phyloP scores from a whole-genome alignment of 1,140 invertebrate species.

The Augochlora pura region DNA sequence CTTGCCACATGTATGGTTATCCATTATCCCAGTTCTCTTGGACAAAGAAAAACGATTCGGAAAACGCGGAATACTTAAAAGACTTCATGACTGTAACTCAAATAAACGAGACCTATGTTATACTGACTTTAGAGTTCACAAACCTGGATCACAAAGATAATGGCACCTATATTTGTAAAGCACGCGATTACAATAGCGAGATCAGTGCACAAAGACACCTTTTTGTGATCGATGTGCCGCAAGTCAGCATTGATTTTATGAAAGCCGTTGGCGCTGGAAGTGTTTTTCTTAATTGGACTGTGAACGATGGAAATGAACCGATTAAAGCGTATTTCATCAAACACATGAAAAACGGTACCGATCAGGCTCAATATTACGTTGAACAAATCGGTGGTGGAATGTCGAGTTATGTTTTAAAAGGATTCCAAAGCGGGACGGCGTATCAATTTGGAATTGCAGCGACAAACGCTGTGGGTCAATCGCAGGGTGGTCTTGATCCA shows the following conservation, averaged over 20 bases:
- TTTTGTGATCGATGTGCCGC: slow-evolving; percentile 86
- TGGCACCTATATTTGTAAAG: slow-evolving; percentile 83
- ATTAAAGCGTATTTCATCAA: slow-evolving; percentile 85
- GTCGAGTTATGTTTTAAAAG: slow-evolving; percentile 84
- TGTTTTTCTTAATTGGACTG: slow-evolving; percentile 91
- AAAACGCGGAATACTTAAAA: slow-evolving; percentile 76
- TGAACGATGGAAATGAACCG: slow-evolving; percentile 88
- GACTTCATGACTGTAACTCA: slow-evolving; percentile 69
- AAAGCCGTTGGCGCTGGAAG: slow-evolving; percentile 87
- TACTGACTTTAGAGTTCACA: slow-evolving; percentile 80
- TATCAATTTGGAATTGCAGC: slow-evolving; percentile 83
- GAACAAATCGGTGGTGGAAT: slow-evolving; percentile 82
- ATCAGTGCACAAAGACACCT: slow-evolving; percentile 79
- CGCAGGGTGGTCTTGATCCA: slow-evolving; percentile 78
- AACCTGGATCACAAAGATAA: slow-evolving; percentile 84
- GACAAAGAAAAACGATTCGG: slow-evolving; percentile 81
- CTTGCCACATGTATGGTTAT: slow-evolving; percentile 82
- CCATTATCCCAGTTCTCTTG: slow-evolving; percentile 82
- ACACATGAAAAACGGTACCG: slow-evolving; percentile 82
- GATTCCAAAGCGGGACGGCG: slow-evolving; percentile 82
- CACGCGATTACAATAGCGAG: slow-evolving; percentile 67
- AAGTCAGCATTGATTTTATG: slow-evolving; percentile 86
- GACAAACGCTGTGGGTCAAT: slow-evolving; percentile 80
- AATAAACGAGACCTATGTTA: slow-evolving; percentile 82
- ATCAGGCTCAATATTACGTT: slow-evolving; percentile 80